phyloP scores from a whole-genome alignment of 2,797 vertebrate genomes.

The Mycteria americana region DNA sequence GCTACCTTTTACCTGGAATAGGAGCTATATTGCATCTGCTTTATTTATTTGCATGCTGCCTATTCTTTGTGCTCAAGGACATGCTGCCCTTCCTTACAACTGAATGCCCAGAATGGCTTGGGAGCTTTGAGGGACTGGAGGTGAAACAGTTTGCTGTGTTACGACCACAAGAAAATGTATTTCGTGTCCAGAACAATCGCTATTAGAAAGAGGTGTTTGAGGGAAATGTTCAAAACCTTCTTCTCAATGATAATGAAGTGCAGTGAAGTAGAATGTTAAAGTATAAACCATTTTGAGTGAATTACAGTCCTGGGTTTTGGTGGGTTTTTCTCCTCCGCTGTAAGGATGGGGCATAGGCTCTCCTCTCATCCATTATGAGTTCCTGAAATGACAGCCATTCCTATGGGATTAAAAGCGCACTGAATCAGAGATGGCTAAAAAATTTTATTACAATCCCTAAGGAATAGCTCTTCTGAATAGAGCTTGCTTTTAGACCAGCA shows the following conservation, averaged over 20 bases:
- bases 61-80: neutral
- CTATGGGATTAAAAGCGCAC: neutral
- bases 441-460: neutral
- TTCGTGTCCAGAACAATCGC: neutral
- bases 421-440: neutral
- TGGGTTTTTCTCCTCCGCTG: neutral
- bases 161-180: neutral
- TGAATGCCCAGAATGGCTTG: neutral
- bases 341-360: neutral
- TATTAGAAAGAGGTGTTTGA: neutral
- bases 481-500: conserved; percentile 1
- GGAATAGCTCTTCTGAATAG: neutral
- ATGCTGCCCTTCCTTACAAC: neutral
- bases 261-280: neutral
- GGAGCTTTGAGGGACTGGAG: neutral
- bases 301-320: neutral
- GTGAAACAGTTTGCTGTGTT: neutral
- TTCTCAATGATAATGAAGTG: neutral
- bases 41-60: neutral
- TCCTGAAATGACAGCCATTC: neutral
- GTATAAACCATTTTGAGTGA: neutral
- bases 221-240: neutral
- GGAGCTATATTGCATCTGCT: neutral
- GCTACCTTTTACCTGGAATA: neutral
- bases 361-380: neutral